Conservation (phyloP, 2,113 vertebrate genomes). For the Phaetusa simplex region DNA sequence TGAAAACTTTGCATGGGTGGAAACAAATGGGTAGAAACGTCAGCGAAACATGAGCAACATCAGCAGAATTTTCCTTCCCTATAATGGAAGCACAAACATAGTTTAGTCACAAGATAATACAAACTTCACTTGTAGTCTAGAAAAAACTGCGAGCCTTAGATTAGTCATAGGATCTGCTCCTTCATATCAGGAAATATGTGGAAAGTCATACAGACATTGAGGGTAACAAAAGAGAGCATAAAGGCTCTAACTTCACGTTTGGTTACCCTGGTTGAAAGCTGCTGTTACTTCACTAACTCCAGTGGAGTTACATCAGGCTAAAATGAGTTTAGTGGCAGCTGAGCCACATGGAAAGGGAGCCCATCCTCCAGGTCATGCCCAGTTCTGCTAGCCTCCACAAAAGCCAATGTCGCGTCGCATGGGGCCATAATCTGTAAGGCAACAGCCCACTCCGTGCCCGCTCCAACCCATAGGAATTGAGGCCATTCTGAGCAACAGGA, state of each 20-base stretch:
- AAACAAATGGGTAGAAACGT: constrained; percentile 48
- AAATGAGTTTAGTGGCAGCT: not conserved
- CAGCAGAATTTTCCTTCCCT: constrained; percentile 40
- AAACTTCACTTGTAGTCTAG: constrained; percentile 29
- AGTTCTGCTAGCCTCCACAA: not conserved
- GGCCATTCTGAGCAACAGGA: not conserved
- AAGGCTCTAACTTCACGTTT: not conserved
- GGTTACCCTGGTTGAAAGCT: not conserved
- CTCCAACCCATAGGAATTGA: not conserved
- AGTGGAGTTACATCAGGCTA: not conserved
- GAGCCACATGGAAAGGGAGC: not conserved
- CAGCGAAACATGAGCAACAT: constrained; percentile 32
- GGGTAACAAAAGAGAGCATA: not conserved
- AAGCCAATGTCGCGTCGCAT: not conserved
- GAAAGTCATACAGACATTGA: not conserved
- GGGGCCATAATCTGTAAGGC: not conserved
- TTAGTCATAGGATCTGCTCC: not conserved
- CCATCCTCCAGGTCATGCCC: not conserved
- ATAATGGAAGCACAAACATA: not conserved
- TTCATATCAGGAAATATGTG: not conserved
- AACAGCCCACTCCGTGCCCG: fast-evolving
- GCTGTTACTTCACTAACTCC: not conserved
- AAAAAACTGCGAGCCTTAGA: constrained; percentile 22
- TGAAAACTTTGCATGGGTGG: constrained; percentile 51
- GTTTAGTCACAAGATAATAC: constrained; percentile 39